phyloP scores from a whole-genome alignment of 2,113 vertebrate species.

The Argyrosomus japonicus region DNA sequence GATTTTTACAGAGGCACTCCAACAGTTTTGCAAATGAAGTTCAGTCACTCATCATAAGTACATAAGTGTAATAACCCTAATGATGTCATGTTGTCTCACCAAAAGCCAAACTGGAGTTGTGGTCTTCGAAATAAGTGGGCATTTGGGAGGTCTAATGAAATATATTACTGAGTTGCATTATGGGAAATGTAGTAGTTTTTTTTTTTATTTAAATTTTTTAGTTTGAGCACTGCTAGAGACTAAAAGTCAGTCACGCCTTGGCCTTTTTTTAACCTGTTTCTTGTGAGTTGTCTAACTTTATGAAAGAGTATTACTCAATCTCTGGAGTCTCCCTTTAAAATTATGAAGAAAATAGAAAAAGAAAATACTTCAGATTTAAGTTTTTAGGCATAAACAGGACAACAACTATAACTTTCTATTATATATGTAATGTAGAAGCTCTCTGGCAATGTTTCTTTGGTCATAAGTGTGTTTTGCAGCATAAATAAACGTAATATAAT shows the following conservation, averaged over 20 bases:
- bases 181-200: slow-evolving; percentile 6
- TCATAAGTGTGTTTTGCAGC: not conserved
- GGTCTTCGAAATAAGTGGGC: not conserved
- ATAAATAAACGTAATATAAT: not conserved
- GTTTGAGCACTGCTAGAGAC: not conserved
- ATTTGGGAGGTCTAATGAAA: not conserved
- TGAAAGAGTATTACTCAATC: not conserved
- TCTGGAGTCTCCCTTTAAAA: not conserved
- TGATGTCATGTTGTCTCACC: not conserved
- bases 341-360: not conserved
- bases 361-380: not conserved
- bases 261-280: not conserved
- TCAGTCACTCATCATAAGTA: too few relatives aligned
- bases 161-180: not conserved
- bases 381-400: not conserved
- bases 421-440: not conserved
- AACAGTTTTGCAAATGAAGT: not conserved
- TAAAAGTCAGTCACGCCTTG: not conserved
- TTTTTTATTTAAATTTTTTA: too few relatives aligned
- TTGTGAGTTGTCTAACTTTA: not conserved
- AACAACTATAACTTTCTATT: not conserved
- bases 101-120: not conserved
- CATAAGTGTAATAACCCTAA: not conserved
- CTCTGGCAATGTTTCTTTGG: not conserved
- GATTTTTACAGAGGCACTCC: not conserved